These are phyloP conservation scores for Euzophera pinguis DNA, from an alignment of 2,888 invertebrate species.

Conservation along the genomic window DNA sequence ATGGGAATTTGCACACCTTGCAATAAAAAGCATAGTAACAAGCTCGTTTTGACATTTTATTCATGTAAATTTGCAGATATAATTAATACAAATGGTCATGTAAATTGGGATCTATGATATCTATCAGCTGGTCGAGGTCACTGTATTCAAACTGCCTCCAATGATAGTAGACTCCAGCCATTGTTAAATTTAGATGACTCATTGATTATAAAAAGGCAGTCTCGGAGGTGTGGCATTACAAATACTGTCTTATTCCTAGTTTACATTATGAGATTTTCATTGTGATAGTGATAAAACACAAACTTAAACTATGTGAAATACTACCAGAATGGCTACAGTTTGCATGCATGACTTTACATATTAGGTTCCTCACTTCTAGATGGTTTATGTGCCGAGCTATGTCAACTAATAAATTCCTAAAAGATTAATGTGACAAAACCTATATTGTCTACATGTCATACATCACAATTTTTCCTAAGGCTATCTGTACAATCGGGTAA, in stretches of 20 bases:
- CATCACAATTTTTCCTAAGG: constrained; percentile 81
- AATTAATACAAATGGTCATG: constrained; percentile 80
- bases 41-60: constrained; percentile 78
- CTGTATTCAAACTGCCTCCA: constrained; percentile 51
- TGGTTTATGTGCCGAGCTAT: constrained; percentile 71
- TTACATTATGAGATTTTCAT: constrained; percentile 77
- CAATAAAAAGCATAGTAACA: constrained; percentile 54
- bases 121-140: constrained; percentile 65
- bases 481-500: constrained; percentile 77
- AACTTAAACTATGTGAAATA: constrained; percentile 74
- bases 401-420: constrained; percentile 69
- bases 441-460: constrained; percentile 81
- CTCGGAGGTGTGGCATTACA: constrained; percentile 77
- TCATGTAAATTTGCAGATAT: constrained; percentile 81
- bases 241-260: constrained; percentile 77
- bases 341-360: constrained; percentile 63
- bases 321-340: constrained; percentile 70
- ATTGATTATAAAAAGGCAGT: constrained; percentile 78
- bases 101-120: constrained; percentile 74
- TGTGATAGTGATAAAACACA: constrained; percentile 76
- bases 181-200: constrained; percentile 67
- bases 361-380: constrained; percentile 61
- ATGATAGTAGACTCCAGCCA: constrained; percentile 52
- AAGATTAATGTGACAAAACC: constrained; percentile 75
- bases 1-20: too few species aligned